A percentile compares a stretch with the other conserved stretches of the same genome.
These are phyloP conservation scores for Tylochromis polylepis DNA, from an alignment of 2,113 vertebrate genomes.

Conservation along the genomic window DNA sequence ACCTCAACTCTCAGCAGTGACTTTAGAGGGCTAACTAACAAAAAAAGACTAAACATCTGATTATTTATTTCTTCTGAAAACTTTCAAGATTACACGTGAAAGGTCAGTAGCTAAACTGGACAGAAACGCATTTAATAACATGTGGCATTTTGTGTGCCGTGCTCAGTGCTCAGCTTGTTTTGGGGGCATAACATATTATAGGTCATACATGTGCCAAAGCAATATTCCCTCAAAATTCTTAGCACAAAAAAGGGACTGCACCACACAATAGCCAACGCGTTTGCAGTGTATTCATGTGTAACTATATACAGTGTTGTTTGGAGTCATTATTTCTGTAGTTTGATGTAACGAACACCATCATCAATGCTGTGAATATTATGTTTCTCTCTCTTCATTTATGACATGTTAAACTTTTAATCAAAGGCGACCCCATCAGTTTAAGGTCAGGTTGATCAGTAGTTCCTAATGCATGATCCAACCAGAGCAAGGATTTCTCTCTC, in stretches of 20 bases:
- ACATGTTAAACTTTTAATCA: not conserved
- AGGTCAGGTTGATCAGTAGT: not conserved
- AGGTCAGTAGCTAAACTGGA: slow-evolving; percentile 17
- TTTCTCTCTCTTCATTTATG: not conserved
- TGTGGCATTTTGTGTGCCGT: slow-evolving; percentile 41
- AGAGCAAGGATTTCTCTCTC: not conserved
- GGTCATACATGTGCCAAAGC: slow-evolving; percentile 35
- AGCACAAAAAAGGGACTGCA: not conserved
- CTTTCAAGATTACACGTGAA: slow-evolving; percentile 19
- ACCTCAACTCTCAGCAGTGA: not conserved
- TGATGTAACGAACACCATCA: not conserved
- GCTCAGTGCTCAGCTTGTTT: slow-evolving; percentile 26
- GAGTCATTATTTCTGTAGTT: not conserved
- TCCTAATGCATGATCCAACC: not conserved
- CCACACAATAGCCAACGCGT: not conserved
- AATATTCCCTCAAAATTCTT: slow-evolving; percentile 12
- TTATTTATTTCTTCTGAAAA: slow-evolving; percentile 17
- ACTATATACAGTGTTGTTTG: not conserved
- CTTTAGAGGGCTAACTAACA: slow-evolving; percentile 2
- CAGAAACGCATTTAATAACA: not conserved
- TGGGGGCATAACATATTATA: not conserved
- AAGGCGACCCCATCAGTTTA: not conserved
- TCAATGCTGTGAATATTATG: not conserved
- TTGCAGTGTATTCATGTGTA: not conserved
- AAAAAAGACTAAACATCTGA: not conserved